Conservation (phyloP, 2,113 vertebrate genomes). For the Chaetura pelagica region DNA sequence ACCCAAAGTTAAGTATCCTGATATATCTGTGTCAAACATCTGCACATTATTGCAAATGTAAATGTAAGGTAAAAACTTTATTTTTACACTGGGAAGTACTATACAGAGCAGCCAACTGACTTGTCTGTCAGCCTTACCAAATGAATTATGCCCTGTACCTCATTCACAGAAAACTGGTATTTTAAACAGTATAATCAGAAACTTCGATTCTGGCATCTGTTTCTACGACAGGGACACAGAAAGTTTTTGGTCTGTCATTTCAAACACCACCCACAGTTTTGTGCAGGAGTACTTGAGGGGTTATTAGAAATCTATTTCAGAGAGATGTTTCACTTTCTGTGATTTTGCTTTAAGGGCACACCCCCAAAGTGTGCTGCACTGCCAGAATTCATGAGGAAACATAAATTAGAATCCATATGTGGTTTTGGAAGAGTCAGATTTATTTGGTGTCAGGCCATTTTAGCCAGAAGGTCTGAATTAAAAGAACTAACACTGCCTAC, state of each 20-base stretch:
- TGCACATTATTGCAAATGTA: conserved; percentile 7
- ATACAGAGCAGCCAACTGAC: not conserved
- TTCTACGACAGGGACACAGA: not conserved
- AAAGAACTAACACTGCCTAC: not conserved
- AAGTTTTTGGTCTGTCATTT: not conserved
- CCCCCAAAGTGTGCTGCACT: not conserved
- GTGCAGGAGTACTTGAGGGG: not conserved
- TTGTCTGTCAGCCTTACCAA: conserved; percentile 3
- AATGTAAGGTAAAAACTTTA: not conserved
- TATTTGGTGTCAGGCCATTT: conserved; percentile 32
- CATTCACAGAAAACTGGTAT: not conserved
- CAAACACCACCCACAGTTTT: not conserved
- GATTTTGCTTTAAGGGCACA: conserved; percentile 10
- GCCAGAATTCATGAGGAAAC: conserved; percentile 26
- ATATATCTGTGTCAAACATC: conserved; percentile 47
- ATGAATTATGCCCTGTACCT: not conserved
- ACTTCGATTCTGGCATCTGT: not conserved
- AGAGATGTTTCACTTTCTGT: not conserved
- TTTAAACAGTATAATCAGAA: conserved; percentile 12
- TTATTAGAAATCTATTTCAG: not conserved
- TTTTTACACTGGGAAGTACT: conserved; percentile 35
- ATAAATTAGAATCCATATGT: conserved; percentile 9
- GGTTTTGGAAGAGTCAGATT: conserved; percentile 25
- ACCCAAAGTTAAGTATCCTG: conserved; percentile 10
- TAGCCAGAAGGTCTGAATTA: conserved; percentile 31